These are phyloP conservation scores for Phataginus tricuspis DNA, from an alignment of 2,797 vertebrate species.

Conservation along the genomic window DNA sequence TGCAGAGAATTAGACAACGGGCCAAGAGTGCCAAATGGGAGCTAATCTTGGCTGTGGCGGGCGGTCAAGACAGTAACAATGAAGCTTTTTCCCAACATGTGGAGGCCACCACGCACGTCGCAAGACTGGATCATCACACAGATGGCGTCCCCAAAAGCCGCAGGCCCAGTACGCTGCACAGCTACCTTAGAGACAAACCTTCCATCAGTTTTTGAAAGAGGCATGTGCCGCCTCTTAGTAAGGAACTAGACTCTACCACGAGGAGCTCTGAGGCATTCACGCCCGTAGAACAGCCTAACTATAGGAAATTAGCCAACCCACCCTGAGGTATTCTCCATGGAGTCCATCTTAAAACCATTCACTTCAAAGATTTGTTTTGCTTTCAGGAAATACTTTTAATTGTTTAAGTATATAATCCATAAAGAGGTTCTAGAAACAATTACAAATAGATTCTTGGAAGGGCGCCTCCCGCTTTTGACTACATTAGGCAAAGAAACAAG, in stretches of 20 bases:
- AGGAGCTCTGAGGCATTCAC: neutral
- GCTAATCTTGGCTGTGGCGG: neutral
- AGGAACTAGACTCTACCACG: neutral
- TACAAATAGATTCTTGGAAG: neutral
- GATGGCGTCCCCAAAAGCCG: conserved; percentile 51
- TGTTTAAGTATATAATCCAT: neutral
- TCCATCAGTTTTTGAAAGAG: neutral
- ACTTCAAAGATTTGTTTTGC: neutral
- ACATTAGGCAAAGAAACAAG: neutral
- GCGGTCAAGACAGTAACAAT: neutral
- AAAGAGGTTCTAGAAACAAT: conserved; percentile 12
- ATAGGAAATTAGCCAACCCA: neutral
- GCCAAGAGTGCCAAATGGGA: conserved; percentile 27
- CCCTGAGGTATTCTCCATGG: neutral
- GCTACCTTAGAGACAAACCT: neutral
- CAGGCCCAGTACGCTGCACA: neutral
- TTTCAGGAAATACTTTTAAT: neutral
- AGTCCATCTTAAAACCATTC: neutral
- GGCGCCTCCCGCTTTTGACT: neutral
- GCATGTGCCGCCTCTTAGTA: neutral
- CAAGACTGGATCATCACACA: conserved; percentile 18
- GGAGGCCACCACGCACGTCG: conserved; percentile 18
- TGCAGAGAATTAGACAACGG: conserved; percentile 40
- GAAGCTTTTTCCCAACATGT: neutral
- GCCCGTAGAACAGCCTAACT: neutral